These are phyloP conservation scores for Graptemys geographica DNA, from an alignment of 2,797 vertebrate genomes.

Conservation along the genomic window DNA sequence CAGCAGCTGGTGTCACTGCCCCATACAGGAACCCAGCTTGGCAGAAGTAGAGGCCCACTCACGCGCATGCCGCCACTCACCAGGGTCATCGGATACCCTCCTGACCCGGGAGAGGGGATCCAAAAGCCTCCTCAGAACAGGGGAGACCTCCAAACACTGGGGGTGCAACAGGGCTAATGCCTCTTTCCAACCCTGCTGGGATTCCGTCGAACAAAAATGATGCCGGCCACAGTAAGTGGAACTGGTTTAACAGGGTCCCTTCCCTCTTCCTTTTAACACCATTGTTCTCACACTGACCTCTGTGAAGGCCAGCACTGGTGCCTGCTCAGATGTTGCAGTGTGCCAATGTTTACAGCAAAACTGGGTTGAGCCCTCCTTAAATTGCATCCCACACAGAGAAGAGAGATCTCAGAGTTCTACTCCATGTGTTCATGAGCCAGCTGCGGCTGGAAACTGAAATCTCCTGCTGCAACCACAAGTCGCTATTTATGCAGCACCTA, in stretches of 20 bases:
- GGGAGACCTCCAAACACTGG: neutral
- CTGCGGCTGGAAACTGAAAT: neutral
- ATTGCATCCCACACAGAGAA: neutral
- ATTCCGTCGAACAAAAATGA: neutral
- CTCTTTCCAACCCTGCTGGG: neutral
- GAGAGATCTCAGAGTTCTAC: neutral
- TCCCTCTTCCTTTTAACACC: neutral
- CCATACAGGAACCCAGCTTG: neutral
- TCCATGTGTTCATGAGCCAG: neutral
- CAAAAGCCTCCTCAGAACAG: rapidly evolving
- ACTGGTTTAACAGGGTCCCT: neutral
- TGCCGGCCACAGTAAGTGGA: neutral
- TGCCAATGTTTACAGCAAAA: neutral
- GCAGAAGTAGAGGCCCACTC: neutral
- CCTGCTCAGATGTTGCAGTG: neutral
- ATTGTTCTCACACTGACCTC: neutral
- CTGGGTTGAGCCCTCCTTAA: neutral
- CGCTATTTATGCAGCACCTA: neutral
- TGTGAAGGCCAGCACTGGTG: neutral
- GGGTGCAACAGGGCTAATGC: neutral
- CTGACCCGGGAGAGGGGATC: neutral
- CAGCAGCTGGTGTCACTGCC: neutral
- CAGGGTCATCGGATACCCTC: neutral
- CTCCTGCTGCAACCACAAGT: neutral
- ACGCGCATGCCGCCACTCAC: neutral